phyloP scores from a whole-genome alignment of 2,113 vertebrate species.

The Petromus typicus region DNA sequence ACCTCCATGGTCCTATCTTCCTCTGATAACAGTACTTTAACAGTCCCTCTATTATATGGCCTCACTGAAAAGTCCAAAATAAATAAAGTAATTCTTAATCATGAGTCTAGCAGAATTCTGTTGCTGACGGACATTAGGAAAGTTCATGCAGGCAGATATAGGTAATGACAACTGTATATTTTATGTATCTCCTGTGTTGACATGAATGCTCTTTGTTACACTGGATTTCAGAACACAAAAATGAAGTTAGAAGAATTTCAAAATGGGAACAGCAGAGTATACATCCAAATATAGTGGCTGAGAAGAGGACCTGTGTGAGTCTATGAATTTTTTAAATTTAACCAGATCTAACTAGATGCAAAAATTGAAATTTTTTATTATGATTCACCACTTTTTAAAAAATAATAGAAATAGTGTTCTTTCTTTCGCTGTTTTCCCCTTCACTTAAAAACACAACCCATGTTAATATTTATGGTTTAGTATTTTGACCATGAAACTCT shows the following conservation, averaged over 20 bases:
- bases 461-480: not conserved
- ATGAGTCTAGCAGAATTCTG: not conserved
- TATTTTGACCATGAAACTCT: not conserved
- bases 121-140: not conserved
- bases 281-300: not conserved
- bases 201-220: not conserved
- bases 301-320: not conserved
- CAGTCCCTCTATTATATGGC: not conserved
- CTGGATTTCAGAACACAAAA: not conserved
- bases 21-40: not conserved
- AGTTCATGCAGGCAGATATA: not conserved
- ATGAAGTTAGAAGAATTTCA: not conserved
- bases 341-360: not conserved
- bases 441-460: not conserved
- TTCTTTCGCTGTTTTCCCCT: not conserved
- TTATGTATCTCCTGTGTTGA: not conserved
- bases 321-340: not conserved
- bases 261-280: not conserved
- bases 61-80: not conserved
- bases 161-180: not conserved
- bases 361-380: conserved; percentile 8
- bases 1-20: not conserved
- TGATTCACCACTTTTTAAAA: not conserved
- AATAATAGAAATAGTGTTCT: not conserved
- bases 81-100: conserved; percentile 16